Base-by-base conservation (phyloP, 2,797 vertebrate species). In the Hapalemur alaotrensis region DNA sequence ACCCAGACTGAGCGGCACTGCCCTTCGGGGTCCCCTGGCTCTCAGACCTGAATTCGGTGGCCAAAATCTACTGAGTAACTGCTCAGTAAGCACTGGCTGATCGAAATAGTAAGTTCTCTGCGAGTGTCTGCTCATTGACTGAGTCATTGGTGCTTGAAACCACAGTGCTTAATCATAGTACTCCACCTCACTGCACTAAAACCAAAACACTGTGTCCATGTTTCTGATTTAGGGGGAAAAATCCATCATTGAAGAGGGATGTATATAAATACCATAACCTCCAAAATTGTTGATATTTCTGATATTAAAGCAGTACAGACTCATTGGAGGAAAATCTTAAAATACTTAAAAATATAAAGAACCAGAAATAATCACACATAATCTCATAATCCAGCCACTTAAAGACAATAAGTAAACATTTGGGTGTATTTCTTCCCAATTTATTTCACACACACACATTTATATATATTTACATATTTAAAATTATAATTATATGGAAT, bases 371-470 rank as follows among this genome's bases (percentile, higher is more conserved):
- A 88, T 59, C 41, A 25, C 38, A 48, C 63, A 6, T 73, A 67
- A 89, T 72, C 35, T 86, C 30, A 83, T 59, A 89, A 89, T 88
- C 28, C 48, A 35, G 25, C 50, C 38, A 63, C 7, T 83, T 88
- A 83, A 50, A 87, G 38, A 80, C 20, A 48, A 72, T 72, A 28
- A 70, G 54, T 92, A 78, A 86, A 89, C 65, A 81, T 75, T 73
- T 86, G 70, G 43, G 32, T 82, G 2, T 59, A 30, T 46, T 82
- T 93, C n/a, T 94, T 78, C 78, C 50, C 17, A 38, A 5, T 43
- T 78, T 83, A 54, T 86, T 57, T 0, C 35, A n/a, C 32, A 28
- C 57, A 14, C 41, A 30, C 35, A 32, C 38, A 7, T 48, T 23
- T 11, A 48, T 46, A 35, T 65, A 5, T 32, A 78, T 23, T 12